phyloP scores from a whole-genome alignment of 2,113 vertebrate genomes.

The Pituophis catenifer region DNA sequence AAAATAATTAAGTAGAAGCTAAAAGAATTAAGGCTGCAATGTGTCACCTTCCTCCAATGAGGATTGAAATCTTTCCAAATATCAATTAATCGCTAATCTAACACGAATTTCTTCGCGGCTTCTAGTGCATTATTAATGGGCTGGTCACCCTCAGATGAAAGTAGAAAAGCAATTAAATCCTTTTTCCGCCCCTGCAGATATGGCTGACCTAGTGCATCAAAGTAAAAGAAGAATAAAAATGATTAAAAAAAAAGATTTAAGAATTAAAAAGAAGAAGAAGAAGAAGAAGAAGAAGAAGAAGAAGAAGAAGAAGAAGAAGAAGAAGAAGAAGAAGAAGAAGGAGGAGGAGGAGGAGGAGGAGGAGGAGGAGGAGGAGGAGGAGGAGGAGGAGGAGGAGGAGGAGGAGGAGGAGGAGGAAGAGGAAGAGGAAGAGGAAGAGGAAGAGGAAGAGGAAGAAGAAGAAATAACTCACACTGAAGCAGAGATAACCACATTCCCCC shows the following conservation, averaged over 20 bases:
- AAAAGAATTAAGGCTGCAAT: conserved; percentile 45
- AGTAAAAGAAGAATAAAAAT: conserved; percentile 48
- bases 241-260: conserved; percentile 36
- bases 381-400: no score
- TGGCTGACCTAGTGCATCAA: conserved; percentile 64
- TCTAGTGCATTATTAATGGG: conserved; percentile 70
- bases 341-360: no score
- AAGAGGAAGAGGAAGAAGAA: no score
- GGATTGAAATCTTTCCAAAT: conserved; percentile 71
- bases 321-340: no score
- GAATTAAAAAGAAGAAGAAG: no score
- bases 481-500: conserved; percentile 28
- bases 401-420: no score
- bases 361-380: no score
- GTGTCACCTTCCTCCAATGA: conserved; percentile 59
- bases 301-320: no score
- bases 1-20: conserved; percentile 48
- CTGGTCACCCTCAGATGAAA: conserved; percentile 67
- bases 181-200: conserved; percentile 63
- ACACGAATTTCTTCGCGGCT: conserved; percentile 65
- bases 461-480: conserved; percentile 12
- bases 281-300: not conserved
- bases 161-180: conserved; percentile 70
- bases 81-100: conserved; percentile 71
- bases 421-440: no score